These are phyloP conservation scores for Synergus japonicus DNA, from an alignment of 2,888 invertebrate genomes.

Conservation along the genomic window DNA sequence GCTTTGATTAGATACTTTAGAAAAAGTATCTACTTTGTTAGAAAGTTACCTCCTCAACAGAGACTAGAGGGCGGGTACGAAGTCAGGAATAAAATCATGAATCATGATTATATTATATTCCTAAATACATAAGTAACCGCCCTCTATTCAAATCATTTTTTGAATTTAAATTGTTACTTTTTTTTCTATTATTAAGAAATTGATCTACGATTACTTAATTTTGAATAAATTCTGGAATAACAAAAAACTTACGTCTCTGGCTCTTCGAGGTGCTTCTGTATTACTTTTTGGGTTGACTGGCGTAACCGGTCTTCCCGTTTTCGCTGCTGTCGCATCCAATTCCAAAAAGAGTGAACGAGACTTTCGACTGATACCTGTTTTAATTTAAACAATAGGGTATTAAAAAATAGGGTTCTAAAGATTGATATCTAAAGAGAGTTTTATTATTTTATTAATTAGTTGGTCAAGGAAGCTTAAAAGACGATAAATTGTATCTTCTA, in stretches of 20 bases:
- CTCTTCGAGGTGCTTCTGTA: conserved; percentile 79
- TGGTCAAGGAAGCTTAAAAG: too few species aligned
- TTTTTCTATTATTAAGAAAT: neutral
- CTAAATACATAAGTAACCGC: neutral
- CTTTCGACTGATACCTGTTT: conserved; percentile 89
- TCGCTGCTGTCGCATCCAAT: conserved; percentile 87
- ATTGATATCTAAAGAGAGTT: too few species aligned
- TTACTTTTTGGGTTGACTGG: conserved; percentile 80
- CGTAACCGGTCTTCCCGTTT: conserved; percentile 81
- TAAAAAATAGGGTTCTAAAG: too few species aligned
- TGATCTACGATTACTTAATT: neutral
- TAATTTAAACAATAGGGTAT: conserved; percentile 15
- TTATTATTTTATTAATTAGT: too few species aligned
- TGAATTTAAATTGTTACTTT: neutral
- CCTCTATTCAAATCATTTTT: neutral
- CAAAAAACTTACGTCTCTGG: conserved; percentile 78
- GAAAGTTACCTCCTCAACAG: neutral
- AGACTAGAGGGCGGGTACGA: conserved; percentile 17
- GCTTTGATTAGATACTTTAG: conserved; percentile 39
- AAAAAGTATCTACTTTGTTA: conserved; percentile 29
- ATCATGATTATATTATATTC: neutral
- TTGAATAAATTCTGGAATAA: neutral
- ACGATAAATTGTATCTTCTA: too few species aligned
- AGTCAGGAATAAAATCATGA: neutral
- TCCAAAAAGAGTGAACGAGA: conserved; percentile 92